Evolutionary conservation across 2,888 invertebrate genomes (phyloP).

Genomic region (Synanthedon vespiformis): DNA sequence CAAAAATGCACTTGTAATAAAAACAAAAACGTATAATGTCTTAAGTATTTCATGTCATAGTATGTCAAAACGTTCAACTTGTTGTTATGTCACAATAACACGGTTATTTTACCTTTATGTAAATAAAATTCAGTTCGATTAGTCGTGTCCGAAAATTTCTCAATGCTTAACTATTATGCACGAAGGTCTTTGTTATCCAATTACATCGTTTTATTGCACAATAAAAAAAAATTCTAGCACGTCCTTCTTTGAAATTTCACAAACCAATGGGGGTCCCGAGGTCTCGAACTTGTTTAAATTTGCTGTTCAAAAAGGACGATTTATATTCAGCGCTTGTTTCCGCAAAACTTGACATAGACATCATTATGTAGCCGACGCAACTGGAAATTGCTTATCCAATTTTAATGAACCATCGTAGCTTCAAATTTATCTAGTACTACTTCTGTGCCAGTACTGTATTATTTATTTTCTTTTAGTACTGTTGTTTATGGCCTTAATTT

Average conservation of each 20-base stretch:
- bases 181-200: background rate
- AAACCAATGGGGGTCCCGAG: background rate
- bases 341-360: conserved; percentile 13
- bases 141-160: conserved; percentile 17
- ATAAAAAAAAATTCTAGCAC: conserved; percentile 7
- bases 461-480: too few species aligned
- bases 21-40: too few species aligned
- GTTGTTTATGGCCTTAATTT: too few species aligned
- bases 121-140: too few species aligned
- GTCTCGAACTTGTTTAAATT: background rate
- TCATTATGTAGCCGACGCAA: conserved; percentile 17
- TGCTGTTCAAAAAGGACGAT: background rate
- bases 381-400: conserved; percentile 23
- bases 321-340: conserved; percentile 9
- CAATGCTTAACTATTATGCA: conserved; percentile 14
- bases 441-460: too few species aligned
- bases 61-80: too few species aligned
- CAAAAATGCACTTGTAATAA: too few species aligned
- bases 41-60: too few species aligned
- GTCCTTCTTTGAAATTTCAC: conserved; percentile 6
- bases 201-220: conserved; percentile 5
- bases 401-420: conserved; percentile 15
- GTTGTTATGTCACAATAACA: too few species aligned
- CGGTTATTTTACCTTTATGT: too few species aligned
- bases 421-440: too few species aligned